These are phyloP conservation scores for Bubalus kerabau DNA, from an alignment of 2,113 vertebrate genomes.

Conservation along the genomic window DNA sequence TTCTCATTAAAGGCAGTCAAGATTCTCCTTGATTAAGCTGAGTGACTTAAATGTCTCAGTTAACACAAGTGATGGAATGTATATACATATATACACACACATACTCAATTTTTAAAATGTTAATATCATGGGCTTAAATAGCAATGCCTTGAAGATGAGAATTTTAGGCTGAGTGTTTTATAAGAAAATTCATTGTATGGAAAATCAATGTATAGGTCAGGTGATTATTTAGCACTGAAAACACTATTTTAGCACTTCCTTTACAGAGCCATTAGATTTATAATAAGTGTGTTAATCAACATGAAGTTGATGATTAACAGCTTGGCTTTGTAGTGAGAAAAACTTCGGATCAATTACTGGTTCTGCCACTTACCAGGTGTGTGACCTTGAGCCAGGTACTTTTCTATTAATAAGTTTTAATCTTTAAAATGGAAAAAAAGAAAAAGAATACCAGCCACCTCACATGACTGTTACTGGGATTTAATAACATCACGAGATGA, in stretches of 20 bases:
- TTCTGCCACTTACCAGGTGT: background rate
- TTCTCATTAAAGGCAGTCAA: background rate
- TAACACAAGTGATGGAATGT: background rate
- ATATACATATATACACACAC: background rate
- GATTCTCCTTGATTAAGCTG: background rate
- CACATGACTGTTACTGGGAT: background rate
- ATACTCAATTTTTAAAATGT: background rate
- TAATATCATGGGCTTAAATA: background rate
- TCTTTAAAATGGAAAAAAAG: background rate
- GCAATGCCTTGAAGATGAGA: background rate
- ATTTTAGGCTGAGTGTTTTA: background rate
- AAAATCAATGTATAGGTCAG: constrained; percentile 4
- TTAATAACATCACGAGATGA: background rate
- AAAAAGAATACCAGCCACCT: background rate
- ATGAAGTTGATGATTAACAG: background rate
- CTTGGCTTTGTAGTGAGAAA: background rate
- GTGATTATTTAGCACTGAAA: background rate
- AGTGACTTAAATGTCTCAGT: background rate
- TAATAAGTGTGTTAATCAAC: background rate
- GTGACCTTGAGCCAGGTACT: background rate
- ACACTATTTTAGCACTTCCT: background rate
- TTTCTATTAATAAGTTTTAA: background rate
- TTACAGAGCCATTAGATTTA: background rate
- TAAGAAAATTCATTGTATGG: background rate
- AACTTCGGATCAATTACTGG: background rate